Conservation (phyloP, 2,797 vertebrate genomes). For the Tamandua tetradactyla region DNA sequence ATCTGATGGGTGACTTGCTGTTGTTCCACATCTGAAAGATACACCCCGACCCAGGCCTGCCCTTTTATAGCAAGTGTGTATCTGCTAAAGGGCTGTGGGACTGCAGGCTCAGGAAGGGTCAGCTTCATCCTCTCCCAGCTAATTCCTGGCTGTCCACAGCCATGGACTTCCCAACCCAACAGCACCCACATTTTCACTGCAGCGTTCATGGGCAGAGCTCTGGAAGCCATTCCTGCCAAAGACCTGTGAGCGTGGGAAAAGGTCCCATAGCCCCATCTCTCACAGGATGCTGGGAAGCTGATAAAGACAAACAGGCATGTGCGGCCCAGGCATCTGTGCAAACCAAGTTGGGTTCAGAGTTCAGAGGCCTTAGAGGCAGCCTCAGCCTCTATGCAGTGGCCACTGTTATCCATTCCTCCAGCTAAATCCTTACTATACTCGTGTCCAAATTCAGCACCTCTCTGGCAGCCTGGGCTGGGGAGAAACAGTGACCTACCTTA, state of each 20-base stretch:
- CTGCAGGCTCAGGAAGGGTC: not conserved
- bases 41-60: fast-evolving
- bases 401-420: fast-evolving
- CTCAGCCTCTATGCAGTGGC: not conserved
- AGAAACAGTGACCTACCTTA: slow-evolving; percentile 56
- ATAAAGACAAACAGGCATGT: not conserved
- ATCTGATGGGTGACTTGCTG: slow-evolving; percentile 91
- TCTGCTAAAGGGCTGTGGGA: not conserved
- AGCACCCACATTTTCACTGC: not conserved
- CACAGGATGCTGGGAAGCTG: not conserved
- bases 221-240: not conserved
- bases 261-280: not conserved
- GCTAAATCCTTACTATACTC: fast-evolving
- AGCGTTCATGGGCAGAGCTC: not conserved
- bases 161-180: not conserved
- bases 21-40: slow-evolving; percentile 95
- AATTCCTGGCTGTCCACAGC: not conserved
- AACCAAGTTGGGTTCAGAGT: not conserved
- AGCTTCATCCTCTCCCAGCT: not conserved
- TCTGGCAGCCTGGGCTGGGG: not conserved
- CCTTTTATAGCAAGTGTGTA: fast-evolving
- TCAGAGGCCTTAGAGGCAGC: not conserved
- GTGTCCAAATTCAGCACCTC: fast-evolving
- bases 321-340: not conserved
- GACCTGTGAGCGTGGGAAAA: not conserved